These are phyloP conservation scores for Pilophorus perplexus DNA, from an alignment of 2,888 invertebrate genomes.

Conservation along the genomic window DNA sequence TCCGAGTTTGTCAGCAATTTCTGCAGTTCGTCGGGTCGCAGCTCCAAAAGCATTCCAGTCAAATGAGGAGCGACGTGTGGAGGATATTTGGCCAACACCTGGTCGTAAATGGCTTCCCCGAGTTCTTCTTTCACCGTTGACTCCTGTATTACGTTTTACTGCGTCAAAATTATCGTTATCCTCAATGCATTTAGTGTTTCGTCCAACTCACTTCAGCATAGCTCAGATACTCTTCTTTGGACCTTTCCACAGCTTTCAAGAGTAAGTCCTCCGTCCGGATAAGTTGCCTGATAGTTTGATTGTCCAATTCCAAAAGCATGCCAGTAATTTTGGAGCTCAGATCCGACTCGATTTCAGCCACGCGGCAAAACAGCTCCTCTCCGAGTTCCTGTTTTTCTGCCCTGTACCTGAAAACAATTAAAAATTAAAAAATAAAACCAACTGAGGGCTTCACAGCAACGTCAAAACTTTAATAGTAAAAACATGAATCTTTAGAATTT, in stretches of 20 bases:
- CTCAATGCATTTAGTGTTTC: not conserved
- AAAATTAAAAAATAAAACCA: no score
- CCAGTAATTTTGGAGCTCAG: constrained; percentile 47
- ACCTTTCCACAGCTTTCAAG: constrained; percentile 45
- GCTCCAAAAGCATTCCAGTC: constrained; percentile 48
- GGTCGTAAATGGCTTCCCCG: constrained; percentile 45
- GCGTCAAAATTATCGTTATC: constrained; percentile 19
- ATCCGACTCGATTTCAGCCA: constrained; percentile 44
- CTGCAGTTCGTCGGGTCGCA: constrained; percentile 38
- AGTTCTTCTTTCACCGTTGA: constrained; percentile 41
- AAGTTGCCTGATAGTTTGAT: constrained; percentile 43
- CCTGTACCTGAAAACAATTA: constrained; percentile 43
- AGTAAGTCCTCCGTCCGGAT: constrained; percentile 41
- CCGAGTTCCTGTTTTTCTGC: constrained; percentile 46
- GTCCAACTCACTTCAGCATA: constrained; percentile 42
- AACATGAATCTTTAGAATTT: no score
- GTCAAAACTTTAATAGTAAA: no score
- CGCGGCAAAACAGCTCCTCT: constrained; percentile 43
- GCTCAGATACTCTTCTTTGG: constrained; percentile 45
- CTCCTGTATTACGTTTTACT: no score
- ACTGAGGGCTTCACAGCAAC: not conserved
- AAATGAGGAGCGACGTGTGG: constrained; percentile 43
- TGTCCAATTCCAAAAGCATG: constrained; percentile 47
- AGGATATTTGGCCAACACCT: constrained; percentile 37
- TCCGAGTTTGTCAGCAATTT: constrained; percentile 36